phyloP scores from a whole-genome alignment of 1,140 invertebrate species.

The Pogonomyrmex barbatus region DNA sequence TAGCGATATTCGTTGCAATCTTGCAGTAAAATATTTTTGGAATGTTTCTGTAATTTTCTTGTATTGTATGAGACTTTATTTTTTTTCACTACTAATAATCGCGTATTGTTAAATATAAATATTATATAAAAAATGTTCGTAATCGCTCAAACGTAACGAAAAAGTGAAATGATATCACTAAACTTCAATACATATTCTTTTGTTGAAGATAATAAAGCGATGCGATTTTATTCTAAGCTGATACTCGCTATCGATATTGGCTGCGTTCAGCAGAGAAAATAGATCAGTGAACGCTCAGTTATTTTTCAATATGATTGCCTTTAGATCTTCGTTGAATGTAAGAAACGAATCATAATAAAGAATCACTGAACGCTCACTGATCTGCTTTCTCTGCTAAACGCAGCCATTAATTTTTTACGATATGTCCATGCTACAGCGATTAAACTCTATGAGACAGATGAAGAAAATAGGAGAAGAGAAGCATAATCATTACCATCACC shows the following conservation, averaged over 20 bases:
- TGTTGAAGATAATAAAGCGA: background rate
- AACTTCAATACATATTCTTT: background rate
- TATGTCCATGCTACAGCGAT: background rate
- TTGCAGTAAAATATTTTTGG: background rate
- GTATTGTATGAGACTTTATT: background rate
- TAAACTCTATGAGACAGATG: slow-evolving; percentile 49
- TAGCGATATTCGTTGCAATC: background rate
- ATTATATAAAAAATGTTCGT: background rate
- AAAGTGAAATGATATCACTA: background rate
- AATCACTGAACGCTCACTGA: too few relatives aligned
- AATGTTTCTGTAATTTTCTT: background rate
- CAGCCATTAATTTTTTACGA: background rate
- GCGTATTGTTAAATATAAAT: background rate
- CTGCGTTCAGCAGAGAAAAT: too few relatives aligned
- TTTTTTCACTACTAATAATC: background rate
- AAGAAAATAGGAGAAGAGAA: slow-evolving; percentile 64
- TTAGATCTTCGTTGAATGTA: too few relatives aligned
- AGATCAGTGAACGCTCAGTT: too few relatives aligned
- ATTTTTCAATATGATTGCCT: too few relatives aligned
- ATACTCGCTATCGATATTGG: background rate
- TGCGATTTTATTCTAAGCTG: background rate
- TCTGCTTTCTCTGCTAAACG: too few relatives aligned
- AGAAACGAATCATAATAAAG: too few relatives aligned
- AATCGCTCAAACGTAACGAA: background rate
- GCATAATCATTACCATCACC: slow-evolving; percentile 51